phyloP scores from a whole-genome alignment of 2,113 vertebrate species.

The Podarcis muralis region DNA sequence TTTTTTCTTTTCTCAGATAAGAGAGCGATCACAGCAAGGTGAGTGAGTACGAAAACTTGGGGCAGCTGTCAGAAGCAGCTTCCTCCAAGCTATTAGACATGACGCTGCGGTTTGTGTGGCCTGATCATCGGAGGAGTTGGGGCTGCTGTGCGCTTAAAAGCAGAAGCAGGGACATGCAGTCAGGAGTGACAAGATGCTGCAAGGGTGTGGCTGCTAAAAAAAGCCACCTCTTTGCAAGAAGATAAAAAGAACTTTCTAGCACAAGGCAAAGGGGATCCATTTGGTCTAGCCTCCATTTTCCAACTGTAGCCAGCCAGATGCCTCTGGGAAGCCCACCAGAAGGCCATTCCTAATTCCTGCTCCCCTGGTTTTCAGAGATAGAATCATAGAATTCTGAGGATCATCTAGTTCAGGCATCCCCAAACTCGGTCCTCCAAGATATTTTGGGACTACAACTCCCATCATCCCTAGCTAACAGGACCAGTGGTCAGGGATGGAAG shows the following conservation, averaged over 20 bases:
- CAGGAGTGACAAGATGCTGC: background rate
- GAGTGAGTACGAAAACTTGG: background rate
- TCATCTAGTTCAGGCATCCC: no score
- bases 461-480: no score
- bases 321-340: background rate
- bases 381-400: no score
- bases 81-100: background rate
- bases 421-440: no score
- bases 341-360: background rate
- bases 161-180: background rate
- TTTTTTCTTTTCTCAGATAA: background rate
- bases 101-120: no score
- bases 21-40: background rate
- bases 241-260: background rate
- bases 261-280: no score
- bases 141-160: background rate
- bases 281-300: background rate
- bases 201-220: background rate
- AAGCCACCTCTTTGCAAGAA: background rate
- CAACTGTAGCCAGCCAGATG: background rate
- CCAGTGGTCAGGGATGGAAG: no score
- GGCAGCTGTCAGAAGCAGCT: background rate
- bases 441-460: no score
- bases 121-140: background rate
- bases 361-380: background rate